Conservation (phyloP, 2,888 invertebrate genomes). For the Venusia cambrica region DNA sequence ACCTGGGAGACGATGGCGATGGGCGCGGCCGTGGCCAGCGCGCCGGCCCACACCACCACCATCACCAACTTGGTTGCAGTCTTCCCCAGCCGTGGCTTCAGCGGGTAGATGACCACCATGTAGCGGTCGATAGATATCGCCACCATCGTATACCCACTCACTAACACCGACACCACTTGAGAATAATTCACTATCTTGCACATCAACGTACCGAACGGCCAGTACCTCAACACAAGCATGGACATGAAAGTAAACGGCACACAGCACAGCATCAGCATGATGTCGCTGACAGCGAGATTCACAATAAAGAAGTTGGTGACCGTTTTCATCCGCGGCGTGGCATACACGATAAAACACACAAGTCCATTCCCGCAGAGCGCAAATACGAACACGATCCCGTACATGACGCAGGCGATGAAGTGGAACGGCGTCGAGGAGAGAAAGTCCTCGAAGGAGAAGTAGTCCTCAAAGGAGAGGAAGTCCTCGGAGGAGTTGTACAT, state of each 20-base stretch:
- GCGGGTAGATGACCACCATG: conserved; percentile 93
- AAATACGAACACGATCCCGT: conserved; percentile 85
- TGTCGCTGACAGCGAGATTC: conserved; percentile 93
- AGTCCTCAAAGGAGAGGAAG: too few relatives aligned
- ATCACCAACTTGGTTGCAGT: conserved; percentile 85
- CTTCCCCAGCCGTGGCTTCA: conserved; percentile 90
- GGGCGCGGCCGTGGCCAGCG: conserved; percentile 89
- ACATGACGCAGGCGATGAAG: conserved; percentile 85
- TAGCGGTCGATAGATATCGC: conserved; percentile 95
- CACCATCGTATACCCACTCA: conserved; percentile 94
- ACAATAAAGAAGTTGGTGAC: conserved; percentile 96
- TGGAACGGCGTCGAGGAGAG: conserved; percentile 79
- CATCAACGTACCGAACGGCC: conserved; percentile 92
- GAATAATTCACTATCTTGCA: conserved; percentile 92
- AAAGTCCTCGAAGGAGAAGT: conserved; percentile 46
- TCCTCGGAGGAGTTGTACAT: conserved; percentile 40
- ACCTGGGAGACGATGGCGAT: conserved; percentile 88
- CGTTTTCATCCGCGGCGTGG: conserved; percentile 92
- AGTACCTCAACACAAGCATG: conserved; percentile 88
- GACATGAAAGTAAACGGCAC: conserved; percentile 95
- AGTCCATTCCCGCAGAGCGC: conserved; percentile 88
- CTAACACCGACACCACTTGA: conserved; percentile 89
- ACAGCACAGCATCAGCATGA: conserved; percentile 94
- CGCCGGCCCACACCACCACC: conserved; percentile 86
- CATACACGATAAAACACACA: conserved; percentile 93